These are phyloP conservation scores for Pontoporia blainvillei DNA, from an alignment of 2,113 vertebrate genomes.

Conservation along the genomic window DNA sequence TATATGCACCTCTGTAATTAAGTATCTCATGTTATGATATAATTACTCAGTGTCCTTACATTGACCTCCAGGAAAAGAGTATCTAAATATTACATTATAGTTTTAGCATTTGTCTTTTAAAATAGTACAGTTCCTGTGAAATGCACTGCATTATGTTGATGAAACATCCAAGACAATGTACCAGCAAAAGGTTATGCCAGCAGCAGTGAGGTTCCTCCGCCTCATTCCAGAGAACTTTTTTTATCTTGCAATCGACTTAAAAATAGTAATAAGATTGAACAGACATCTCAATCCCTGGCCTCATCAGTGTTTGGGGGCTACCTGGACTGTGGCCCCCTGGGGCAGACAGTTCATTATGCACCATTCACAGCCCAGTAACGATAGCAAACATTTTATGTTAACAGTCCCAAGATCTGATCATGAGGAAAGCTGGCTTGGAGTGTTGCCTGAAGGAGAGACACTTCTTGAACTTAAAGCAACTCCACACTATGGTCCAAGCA, in stretches of 20 bases:
- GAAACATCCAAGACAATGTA: slow-evolving; percentile 35
- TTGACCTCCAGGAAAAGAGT: slow-evolving; percentile 44
- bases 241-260: slow-evolving; percentile 60
- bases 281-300: slow-evolving; percentile 22
- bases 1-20: slow-evolving; percentile 32
- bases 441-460: not conserved
- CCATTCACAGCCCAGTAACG: not conserved
- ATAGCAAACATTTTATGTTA: not conserved
- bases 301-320: slow-evolving; percentile 36
- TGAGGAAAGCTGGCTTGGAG: not conserved
- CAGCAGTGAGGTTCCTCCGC: not conserved
- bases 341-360: slow-evolving; percentile 23
- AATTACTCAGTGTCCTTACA: slow-evolving; percentile 41
- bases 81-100: slow-evolving; percentile 36
- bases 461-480: slow-evolving; percentile 12
- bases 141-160: not conserved
- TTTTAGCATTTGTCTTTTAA: slow-evolving; percentile 49
- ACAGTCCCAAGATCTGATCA: not conserved
- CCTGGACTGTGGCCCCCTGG: not conserved
- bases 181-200: not conserved
- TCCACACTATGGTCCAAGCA: not conserved
- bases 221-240: slow-evolving; percentile 27
- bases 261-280: slow-evolving; percentile 39
- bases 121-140: not conserved
- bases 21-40: not conserved